These are phyloP conservation scores for Villa cingulata DNA, from an alignment of 2,888 invertebrate species.

Conservation along the genomic window DNA sequence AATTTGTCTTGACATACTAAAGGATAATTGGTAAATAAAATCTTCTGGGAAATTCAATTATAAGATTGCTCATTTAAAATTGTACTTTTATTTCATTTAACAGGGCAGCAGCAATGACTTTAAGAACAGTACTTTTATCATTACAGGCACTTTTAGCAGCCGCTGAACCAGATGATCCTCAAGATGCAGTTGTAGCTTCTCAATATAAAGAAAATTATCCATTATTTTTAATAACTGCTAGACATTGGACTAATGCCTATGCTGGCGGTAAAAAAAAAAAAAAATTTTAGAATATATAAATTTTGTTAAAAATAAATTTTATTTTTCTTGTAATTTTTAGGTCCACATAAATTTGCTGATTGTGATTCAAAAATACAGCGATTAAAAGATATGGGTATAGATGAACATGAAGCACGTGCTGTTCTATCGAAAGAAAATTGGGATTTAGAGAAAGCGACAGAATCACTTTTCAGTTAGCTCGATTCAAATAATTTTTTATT, in stretches of 20 bases:
- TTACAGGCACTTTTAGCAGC: constrained; percentile 89
- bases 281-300: background rate
- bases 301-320: no score
- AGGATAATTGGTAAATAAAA: constrained; percentile 67
- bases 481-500: background rate
- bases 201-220: constrained; percentile 84
- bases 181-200: constrained; percentile 93
- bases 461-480: constrained; percentile 68
- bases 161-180: constrained; percentile 87
- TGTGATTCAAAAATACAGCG: constrained; percentile 78
- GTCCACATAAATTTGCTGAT: constrained; percentile 59
- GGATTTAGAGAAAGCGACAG: constrained; percentile 85
- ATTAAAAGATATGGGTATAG: constrained; percentile 88
- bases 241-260: constrained; percentile 91
- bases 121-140: constrained; percentile 88
- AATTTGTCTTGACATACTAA: constrained; percentile 96
- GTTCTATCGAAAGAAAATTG: constrained; percentile 86
- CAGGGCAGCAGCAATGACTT: constrained; percentile 96
- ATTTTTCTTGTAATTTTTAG: constrained; percentile 33
- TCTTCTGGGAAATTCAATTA: no score
- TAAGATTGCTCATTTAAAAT: no score
- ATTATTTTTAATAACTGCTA: constrained; percentile 81
- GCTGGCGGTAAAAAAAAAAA: constrained; percentile 54
- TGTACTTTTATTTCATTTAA: constrained; percentile 13
- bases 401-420: constrained; percentile 74